Evolutionary conservation across 2,797 vertebrate species (phyloP), one percentile per base, ranked within the genome.

Genomic region (Pseudocheirus occidentalis): DNA sequence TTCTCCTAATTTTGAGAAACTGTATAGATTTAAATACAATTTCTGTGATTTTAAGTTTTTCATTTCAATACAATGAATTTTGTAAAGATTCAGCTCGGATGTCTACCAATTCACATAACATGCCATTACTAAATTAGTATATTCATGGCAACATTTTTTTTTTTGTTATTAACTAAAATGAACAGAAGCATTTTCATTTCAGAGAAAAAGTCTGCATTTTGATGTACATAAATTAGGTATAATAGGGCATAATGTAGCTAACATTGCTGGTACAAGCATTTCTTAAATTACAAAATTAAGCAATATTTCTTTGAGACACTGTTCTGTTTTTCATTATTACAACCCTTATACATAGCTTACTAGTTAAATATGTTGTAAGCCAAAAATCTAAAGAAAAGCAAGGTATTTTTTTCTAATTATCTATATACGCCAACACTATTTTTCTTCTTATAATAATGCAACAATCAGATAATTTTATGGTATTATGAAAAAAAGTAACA

Each of bases 281-380:
- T 14, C 55, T 59, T 92, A 56, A 94, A 94, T 95, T 27, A 34
- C 92, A 90, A 92, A 94, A 52, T 53, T 21, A 31, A 56, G 34
- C 16, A 12, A 24, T 54, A 94, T 81, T 81, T 40, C 40, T 96
- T 92, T 0, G 46, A 93, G 66, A 92, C 55, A 91, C 4, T 55
- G 55, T 55, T 94, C 95, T 93, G 54, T 34, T 56, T 34, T 58
- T 27, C 87, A 5, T 29, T 81, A 93, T 56, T 58, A 95, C 27
- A 89, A 94, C 91, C 57, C 93, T 89, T 7, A 81, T 24, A 10
- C 18, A 46, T 46, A 81, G n/a, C 66, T 46, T 81, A 90, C 40
- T 90, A 93, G 29, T 28, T 92, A 81, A 57, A 92, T 81, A 10
- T 54, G 50, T 5, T 28, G 91, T 46, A 59, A 54, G 62, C 40